Base-by-base conservation (phyloP, 2,797 vertebrate species). In the Lycodopsis pacificus region DNA sequence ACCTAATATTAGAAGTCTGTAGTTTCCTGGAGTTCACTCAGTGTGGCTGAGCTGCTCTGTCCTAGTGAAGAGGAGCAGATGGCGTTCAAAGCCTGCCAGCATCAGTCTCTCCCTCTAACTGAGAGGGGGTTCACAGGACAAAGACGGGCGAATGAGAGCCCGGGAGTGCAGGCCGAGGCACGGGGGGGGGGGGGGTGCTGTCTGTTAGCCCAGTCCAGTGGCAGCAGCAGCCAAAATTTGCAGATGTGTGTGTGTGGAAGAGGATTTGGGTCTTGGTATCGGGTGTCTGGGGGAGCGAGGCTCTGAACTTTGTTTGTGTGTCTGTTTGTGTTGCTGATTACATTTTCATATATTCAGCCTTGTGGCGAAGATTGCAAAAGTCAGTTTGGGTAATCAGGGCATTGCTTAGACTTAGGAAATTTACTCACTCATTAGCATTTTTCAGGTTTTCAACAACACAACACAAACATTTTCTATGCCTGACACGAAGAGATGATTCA, bases 1-100 rank as follows among this genome's bases (percentile, higher is more conserved):
- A 59, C 25, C 30, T n/a, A n/a, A 71, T 57, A 63, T 5, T 17
- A n/a, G 54, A 57, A 75, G 75, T 19, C 61, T 67, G 75, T 42
- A 2, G 68, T 17, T 49, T 58, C 61, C 65, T 71, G 57, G 42
- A 32, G 68, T 32, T 65, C 44, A 48, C 53, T 72, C 32, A 76
- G 49, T 57, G 65, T 40, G 71, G 40, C 40, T 34, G 42, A 62
- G 71, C 79, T 4, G 53, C 68, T 77, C 71, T 30, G 65, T 82
- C 76, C 78, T 32, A 56, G 54, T 74, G 56, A 74, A 27, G 73
- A 84, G 75, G 77, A 91, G 80, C 93, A 93, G 91, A 93, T 91
- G 91, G 93, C 42, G 81, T 72, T 59, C 71, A 65, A 42, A 27
- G 62, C 59, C 81, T 86, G 82, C 75, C 83, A 86, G 77, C 86